Base-by-base conservation (phyloP, 2,113 vertebrate species). In the Neoarius graeffei region DNA sequence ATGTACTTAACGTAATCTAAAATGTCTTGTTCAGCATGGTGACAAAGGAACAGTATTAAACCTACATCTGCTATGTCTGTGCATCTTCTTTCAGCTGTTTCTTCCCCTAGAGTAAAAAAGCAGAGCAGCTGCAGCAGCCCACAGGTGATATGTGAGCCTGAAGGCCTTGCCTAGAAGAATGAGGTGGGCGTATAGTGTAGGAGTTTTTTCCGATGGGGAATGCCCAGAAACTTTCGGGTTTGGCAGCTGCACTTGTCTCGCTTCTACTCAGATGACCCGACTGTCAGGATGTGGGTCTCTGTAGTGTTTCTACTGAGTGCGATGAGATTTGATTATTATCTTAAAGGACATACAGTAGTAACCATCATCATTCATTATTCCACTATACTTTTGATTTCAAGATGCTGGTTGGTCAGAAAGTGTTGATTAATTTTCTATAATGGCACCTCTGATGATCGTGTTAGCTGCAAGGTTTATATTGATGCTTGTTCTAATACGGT, bases 81-180 rank as follows among this genome's bases (percentile, higher is more conserved):
- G 23, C 80, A 56, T 57, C 60, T 42, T 80, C n/a, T 79, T 62
- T 91, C 74, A 85, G 86, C 73, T 54, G 85, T 89, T 88, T 76
- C 67, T 30, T 74, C 85, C 52, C 64, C 73, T 81, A 74, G 59
- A 60, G 74, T 74, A 20, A 60, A 74, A 88, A 86, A 87, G n/a
- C 76, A 82, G 69, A 76, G 66, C 86, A 80, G 80, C 88, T 86
- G 86, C 67, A 86, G 84, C 59, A 86, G 48, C 66, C 77, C 69
- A 82, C 81, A 79, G 74, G 88, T 84, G 86, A 89, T 59, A 86
- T 84, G 48, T 77, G 86, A 91, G 81, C 81, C 81, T 83, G 66
- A 85, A 69, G 6, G 84, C 84, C 67, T 76, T 59, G n/a, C 60
- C 85, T 67, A 52, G 85, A 85, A 76, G 86, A 91, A 89, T 91